Percentiles rank a stretch among this genome's conserved stretches.
These are phyloP conservation scores for Leucoptera coffeella DNA, from an alignment of 2,888 invertebrate genomes.

Conservation along the genomic window DNA sequence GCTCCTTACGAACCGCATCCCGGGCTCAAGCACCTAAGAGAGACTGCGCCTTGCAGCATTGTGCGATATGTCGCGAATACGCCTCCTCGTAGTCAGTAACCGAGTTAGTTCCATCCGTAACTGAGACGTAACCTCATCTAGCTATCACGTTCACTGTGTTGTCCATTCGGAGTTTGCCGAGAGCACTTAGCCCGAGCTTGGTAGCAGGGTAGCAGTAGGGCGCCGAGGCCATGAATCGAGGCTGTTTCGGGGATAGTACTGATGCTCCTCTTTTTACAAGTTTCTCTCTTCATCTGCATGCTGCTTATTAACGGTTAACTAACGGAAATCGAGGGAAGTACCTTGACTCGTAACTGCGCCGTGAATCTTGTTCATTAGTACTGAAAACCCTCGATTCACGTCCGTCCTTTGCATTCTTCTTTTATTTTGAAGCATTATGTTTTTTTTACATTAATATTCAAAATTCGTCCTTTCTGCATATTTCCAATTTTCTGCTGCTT, in stretches of 20 bases:
- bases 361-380: too few relatives aligned
- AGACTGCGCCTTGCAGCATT: slow-evolving; percentile 32
- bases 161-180: slow-evolving; percentile 35
- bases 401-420: slow-evolving; percentile 23
- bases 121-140: slow-evolving; percentile 40
- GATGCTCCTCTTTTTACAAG: too few relatives aligned
- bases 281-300: slow-evolving; percentile 46
- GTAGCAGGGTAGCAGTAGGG: slow-evolving; percentile 43
- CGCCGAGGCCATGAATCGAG: slow-evolving; percentile 24
- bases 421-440: slow-evolving; percentile 23
- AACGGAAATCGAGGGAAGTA: too few relatives aligned
- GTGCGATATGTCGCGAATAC: too few relatives aligned
- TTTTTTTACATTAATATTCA: slow-evolving; percentile 14
- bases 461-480: slow-evolving; percentile 18
- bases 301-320: too few relatives aligned
- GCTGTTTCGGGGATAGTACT: too few relatives aligned
- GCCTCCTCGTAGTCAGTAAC: slow-evolving; percentile 30
- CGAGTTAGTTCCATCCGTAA: slow-evolving; percentile 39
- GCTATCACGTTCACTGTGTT: slow-evolving; percentile 40
- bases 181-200: slow-evolving; percentile 48
- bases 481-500: slow-evolving; percentile 19
- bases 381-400: slow-evolving; percentile 22
- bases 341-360: too few relatives aligned
- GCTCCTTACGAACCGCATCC: too few relatives aligned
- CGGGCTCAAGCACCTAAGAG: too few relatives aligned